These are phyloP conservation scores for Pseudonaja textilis DNA, from an alignment of 2,113 vertebrate genomes.

Conservation along the genomic window DNA sequence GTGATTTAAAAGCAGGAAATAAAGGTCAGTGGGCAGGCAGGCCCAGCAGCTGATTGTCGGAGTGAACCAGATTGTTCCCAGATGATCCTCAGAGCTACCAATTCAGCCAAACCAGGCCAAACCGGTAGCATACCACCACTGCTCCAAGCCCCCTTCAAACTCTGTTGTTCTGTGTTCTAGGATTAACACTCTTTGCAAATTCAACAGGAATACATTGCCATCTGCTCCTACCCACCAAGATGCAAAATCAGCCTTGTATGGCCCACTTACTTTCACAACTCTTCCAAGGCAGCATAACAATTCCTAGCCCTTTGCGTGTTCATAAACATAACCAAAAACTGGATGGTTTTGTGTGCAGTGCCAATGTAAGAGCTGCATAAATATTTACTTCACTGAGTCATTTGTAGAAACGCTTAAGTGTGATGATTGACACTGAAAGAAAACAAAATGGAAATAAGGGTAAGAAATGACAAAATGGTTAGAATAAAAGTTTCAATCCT, in stretches of 20 bases:
- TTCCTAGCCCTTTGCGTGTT: not conserved
- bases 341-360: not conserved
- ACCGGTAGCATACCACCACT: too few relatives aligned
- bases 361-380: not conserved
- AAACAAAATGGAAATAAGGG: not conserved
- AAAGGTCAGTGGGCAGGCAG: too few relatives aligned
- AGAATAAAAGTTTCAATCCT: not conserved
- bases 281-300: not conserved
- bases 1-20: too few relatives aligned
- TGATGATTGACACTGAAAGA: not conserved
- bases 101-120: too few relatives aligned
- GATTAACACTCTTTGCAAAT: not conserved
- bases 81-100: too few relatives aligned
- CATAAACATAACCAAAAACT: not conserved
- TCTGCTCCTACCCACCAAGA: not conserved
- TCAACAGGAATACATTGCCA: not conserved
- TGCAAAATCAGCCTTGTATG: not conserved
- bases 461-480: not conserved
- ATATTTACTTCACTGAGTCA: not conserved
- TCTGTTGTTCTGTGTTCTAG: not conserved
- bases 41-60: too few relatives aligned
- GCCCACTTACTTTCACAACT: not conserved
- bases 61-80: too few relatives aligned
- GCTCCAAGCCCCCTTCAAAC: not conserved
- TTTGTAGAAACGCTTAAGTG: not conserved